Conservation (phyloP, 2,113 vertebrate species). For the Thunnus maccoyii region DNA sequence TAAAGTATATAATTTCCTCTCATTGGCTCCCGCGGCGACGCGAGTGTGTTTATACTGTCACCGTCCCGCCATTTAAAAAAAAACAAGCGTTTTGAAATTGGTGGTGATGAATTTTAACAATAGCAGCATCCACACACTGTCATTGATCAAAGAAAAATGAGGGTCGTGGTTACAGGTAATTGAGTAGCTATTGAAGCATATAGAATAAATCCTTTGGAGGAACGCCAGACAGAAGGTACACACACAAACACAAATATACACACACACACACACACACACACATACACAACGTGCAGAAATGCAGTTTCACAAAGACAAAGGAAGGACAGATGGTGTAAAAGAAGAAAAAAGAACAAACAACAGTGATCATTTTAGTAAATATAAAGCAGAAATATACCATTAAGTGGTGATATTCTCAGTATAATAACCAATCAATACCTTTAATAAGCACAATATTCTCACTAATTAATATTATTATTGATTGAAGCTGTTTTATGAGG, state of each 20-base stretch:
- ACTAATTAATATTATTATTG: too few relatives aligned
- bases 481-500: too few relatives aligned
- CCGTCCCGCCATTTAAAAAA: neutral
- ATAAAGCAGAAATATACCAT: neutral
- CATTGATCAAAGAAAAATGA: slow-evolving; percentile 54
- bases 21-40: neutral
- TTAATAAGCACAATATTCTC: too few relatives aligned
- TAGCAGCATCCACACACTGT: slow-evolving; percentile 15
- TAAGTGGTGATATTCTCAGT: neutral
- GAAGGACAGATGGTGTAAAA: neutral
- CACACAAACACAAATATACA: neutral
- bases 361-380: neutral
- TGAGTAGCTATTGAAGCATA: slow-evolving; percentile 48
- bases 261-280: neutral
- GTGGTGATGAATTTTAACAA: slow-evolving; percentile 42
- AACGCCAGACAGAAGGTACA: slow-evolving; percentile 13
- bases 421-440: too few relatives aligned
- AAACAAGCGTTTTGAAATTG: slow-evolving; percentile 34
- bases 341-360: neutral
- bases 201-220: slow-evolving; percentile 30
- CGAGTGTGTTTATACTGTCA: slow-evolving; percentile 8
- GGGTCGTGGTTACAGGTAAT: slow-evolving; percentile 58
- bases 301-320: neutral
- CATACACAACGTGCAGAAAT: neutral
- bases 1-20: slow-evolving; percentile 39